These are phyloP conservation scores for Eufriesea mexicana DNA, from an alignment of 1,140 invertebrate species.

Conservation along the genomic window DNA sequence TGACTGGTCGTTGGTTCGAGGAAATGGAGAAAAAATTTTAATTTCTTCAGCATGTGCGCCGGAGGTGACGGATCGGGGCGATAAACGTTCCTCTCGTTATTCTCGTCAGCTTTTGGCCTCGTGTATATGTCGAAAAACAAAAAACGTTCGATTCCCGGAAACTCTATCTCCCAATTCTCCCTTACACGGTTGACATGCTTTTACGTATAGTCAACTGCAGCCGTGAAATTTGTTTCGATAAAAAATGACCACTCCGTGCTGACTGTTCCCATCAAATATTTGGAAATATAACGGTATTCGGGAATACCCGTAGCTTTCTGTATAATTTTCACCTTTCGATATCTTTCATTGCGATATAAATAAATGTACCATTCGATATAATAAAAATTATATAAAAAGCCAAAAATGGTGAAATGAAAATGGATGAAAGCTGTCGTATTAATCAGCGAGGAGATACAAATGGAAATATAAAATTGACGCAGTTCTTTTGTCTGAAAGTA, in stretches of 20 bases:
- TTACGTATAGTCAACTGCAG: background rate
- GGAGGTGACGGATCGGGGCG: conserved; percentile 68
- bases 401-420: too few relatives aligned
- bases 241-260: background rate
- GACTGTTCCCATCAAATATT: background rate
- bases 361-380: too few relatives aligned
- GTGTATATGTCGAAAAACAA: conserved; percentile 17
- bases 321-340: background rate
- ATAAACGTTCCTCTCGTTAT: conserved; percentile 60
- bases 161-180: conserved; percentile 16
- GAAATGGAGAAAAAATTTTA: conserved; percentile 68
- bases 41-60: conserved; percentile 73
- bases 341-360: background rate
- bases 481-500: too few relatives aligned
- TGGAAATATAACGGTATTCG: background rate
- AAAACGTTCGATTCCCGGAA: conserved; percentile 35
- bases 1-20: conserved; percentile 47
- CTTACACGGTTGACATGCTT: conserved; percentile 11
- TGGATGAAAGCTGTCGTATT: too few relatives aligned
- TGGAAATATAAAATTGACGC: too few relatives aligned
- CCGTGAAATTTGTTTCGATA: conserved; percentile 19
- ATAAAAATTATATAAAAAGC: too few relatives aligned
- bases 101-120: conserved; percentile 37
- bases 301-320: background rate
- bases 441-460: too few relatives aligned